Percentiles rank a stretch among this genome's conserved stretches.
These are phyloP conservation scores for Tuta absoluta DNA, from an alignment of 2,888 invertebrate genomes.

Conservation along the genomic window DNA sequence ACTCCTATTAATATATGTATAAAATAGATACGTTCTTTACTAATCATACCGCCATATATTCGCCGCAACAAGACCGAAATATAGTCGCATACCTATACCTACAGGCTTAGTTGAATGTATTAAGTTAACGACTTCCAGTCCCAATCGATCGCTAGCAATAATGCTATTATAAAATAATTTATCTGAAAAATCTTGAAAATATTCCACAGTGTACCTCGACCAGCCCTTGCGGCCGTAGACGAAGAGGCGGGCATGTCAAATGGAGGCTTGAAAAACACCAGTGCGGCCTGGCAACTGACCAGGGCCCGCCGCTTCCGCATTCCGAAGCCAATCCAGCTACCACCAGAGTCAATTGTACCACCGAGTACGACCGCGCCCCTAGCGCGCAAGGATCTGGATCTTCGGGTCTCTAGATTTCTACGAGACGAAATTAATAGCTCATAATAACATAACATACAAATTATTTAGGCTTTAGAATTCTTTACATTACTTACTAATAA, in stretches of 20 bases:
- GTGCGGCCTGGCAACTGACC: conserved; percentile 67
- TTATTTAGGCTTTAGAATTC: no score
- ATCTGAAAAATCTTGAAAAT: background rate
- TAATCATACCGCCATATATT: no score
- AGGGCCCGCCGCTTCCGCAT: conserved; percentile 66
- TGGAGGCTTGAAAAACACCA: conserved; percentile 57
- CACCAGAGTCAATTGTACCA: conserved; percentile 60
- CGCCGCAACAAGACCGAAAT: no score
- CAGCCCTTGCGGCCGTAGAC: conserved; percentile 56
- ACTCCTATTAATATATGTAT: no score
- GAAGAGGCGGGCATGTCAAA: conserved; percentile 48
- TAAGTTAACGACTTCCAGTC: no score
- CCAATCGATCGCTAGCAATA: no score
- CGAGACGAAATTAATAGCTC: conserved; percentile 37
- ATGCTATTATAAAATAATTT: no score
- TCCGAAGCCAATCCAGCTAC: conserved; percentile 56
- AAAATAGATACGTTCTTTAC: no score
- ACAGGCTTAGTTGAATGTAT: no score
- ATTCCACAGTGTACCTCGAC: conserved; percentile 55
- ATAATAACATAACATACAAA: no score
- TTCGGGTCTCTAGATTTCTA: conserved; percentile 60
- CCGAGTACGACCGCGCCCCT: conserved; percentile 60
- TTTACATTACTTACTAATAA: no score
- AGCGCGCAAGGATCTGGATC: conserved; percentile 63
- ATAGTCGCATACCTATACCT: no score